Percentiles rank a stretch among this genome's conserved stretches.
Evolutionary conservation across 2,113 vertebrate species (phyloP).

Genomic region (Puffinus mauretanicus): DNA sequence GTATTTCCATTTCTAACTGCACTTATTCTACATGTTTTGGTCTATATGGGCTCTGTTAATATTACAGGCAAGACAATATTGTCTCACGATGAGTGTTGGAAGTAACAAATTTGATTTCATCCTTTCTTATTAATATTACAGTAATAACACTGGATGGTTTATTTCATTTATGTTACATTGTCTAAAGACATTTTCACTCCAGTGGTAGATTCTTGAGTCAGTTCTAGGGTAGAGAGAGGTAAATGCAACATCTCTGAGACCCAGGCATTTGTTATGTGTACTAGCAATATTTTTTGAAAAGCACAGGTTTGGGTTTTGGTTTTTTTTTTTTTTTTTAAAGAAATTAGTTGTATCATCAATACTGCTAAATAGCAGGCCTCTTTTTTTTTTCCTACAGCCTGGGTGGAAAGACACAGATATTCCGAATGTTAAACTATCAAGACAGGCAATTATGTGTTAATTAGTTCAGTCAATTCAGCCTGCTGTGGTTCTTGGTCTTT

Average conservation of each 20-base stretch:
- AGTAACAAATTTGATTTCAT: not conserved
- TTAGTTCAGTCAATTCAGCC: not conserved
- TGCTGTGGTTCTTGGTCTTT: not conserved
- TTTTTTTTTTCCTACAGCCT: not conserved
- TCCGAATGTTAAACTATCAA: not conserved
- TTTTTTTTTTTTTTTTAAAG: not conserved
- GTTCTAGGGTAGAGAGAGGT: not conserved
- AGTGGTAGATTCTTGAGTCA: not conserved
- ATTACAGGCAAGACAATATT: not conserved
- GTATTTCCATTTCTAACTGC: not conserved
- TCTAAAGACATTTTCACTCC: not conserved
- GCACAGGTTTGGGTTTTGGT: no score
- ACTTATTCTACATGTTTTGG: not conserved
- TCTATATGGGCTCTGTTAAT: not conserved
- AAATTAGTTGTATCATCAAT: not conserved
- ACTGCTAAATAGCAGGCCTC: not conserved
- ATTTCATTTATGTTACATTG: not conserved
- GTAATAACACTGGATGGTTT: not conserved
- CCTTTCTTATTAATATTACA: not conserved
- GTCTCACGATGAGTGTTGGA: not conserved
- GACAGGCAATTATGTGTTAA: not conserved
- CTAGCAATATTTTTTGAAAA: not conserved
- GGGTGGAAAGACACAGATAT: not conserved
- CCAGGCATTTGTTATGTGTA: not conserved
- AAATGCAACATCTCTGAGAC: not conserved